Base-by-base conservation (phyloP, 1,140 invertebrate genomes). In the Eufriesea mexicana region DNA sequence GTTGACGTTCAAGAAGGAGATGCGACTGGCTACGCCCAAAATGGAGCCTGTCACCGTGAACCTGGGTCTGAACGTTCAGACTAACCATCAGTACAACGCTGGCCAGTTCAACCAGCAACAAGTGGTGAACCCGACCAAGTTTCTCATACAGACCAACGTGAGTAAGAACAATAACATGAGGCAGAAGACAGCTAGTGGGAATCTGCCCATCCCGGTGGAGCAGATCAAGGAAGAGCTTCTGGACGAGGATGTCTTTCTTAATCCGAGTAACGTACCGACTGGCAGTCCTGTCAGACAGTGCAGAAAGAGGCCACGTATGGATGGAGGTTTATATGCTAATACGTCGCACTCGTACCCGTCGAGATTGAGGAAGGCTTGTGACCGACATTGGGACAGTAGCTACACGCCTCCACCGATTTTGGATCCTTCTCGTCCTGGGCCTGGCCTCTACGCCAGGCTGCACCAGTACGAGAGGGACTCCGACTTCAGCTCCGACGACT, bases 361-460 rank as follows among this genome's bases (percentile, higher is more conserved):
- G 23, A 94, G 95, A 82, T 84, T 96, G 72, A 94, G 95, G 64
- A 95, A 95, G 59, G 95, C 95, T 9, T 96, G 94, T 25, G 94
- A 95, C 59, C 95, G 96, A 25, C 95, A 95, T 18, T 96, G 94
- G 86, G 94, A 95, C 47, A 95, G 96, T 14, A 96, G 96, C 68
- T 99, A 98, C 91, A 99, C 98, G 0, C 98, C 98, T 5, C 97
- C 98, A 51, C 98, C 98, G 0, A 98, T 99, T 89, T 94, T 99
- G 20, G 98, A 98, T 91, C 98, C 98, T 0, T 97, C 97, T 67
- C 95, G 98, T 86, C 96, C 96, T 88, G 98, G 98, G 9, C 96
- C 97, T 1, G 98, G 98, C 1, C 94, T 99, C 0, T 98, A 98
- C 90, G 96, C 96, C 85, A 91, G 94, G 71, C 68, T 94, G 0